These are phyloP conservation scores for Numenius arquata DNA, from an alignment of 2,113 vertebrate genomes.

Conservation along the genomic window DNA sequence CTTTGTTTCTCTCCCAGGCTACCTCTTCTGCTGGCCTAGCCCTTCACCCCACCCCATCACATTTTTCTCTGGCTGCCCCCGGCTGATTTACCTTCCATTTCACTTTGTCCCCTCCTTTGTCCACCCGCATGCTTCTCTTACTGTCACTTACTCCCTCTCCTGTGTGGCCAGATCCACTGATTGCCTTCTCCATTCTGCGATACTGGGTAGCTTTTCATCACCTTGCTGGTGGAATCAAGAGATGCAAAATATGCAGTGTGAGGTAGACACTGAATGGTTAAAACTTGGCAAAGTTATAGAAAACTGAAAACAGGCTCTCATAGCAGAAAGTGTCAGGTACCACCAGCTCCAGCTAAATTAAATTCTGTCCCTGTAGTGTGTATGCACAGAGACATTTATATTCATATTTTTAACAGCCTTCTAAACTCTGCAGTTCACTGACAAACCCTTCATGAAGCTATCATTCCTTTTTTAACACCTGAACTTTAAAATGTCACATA, in stretches of 20 bases:
- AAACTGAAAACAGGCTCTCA: constrained; percentile 68
- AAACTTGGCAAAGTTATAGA: constrained; percentile 69
- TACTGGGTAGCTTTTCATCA: constrained; percentile 62
- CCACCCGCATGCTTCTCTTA: not conserved
- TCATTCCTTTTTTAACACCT: constrained; percentile 70
- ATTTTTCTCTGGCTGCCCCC: not conserved
- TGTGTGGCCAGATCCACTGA: constrained; percentile 14
- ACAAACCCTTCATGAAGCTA: constrained; percentile 69
- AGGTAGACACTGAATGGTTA: constrained; percentile 66
- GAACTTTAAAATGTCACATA: constrained; percentile 70
- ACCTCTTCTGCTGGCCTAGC: constrained; percentile 42
- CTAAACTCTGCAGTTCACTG: constrained; percentile 73
- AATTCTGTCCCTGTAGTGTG: constrained; percentile 73
- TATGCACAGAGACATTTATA: constrained; percentile 73
- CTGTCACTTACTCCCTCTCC: constrained; percentile 13
- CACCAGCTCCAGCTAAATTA: constrained; percentile 71
- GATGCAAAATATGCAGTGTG: constrained; percentile 69
- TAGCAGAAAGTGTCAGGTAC: constrained; percentile 69
- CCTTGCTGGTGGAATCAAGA: constrained; percentile 66
- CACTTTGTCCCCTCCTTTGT: constrained; percentile 39
- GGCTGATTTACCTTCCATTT: constrained; percentile 55
- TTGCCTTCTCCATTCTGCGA: constrained; percentile 8
- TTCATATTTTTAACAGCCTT: constrained; percentile 74
- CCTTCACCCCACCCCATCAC: constrained; percentile 40
- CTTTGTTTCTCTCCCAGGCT: constrained; percentile 43